Percentiles rank a stretch among this genome's conserved stretches.
phyloP scores from a whole-genome alignment of 2,113 vertebrate genomes.

The Gobiocypris rarus region DNA sequence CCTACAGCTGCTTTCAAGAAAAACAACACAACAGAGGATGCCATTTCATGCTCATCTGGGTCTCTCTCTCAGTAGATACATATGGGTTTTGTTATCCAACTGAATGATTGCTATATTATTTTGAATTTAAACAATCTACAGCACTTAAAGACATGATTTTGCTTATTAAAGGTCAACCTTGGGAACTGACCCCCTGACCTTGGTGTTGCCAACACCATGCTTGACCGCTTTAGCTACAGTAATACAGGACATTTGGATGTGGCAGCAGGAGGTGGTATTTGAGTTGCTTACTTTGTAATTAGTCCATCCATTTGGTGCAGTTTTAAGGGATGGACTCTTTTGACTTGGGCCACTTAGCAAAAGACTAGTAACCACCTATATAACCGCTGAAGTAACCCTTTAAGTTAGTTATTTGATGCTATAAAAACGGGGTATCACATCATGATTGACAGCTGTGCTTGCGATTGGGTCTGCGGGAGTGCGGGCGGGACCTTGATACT shows the following conservation, averaged over 20 bases:
- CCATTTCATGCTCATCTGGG: neutral
- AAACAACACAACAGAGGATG: constrained; percentile 19
- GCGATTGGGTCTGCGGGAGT: too few species aligned
- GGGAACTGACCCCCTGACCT: neutral
- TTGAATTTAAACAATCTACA: neutral
- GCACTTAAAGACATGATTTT: neutral
- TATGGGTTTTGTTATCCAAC: neutral
- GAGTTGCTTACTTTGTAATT: neutral
- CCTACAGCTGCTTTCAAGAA: neutral
- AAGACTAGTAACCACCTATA: neutral
- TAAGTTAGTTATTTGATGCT: too few species aligned
- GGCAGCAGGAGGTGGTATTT: neutral
- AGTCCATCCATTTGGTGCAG: neutral
- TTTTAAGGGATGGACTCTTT: neutral
- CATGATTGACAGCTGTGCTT: too few species aligned
- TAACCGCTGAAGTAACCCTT: too few species aligned
- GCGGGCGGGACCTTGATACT: too few species aligned
- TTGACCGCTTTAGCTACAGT: neutral
- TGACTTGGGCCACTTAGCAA: neutral
- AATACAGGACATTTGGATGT: neutral
- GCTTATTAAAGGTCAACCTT: neutral
- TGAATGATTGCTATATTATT: neutral
- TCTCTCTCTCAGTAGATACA: neutral
- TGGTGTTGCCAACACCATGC: neutral
- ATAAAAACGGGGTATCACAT: too few species aligned